Evolutionary conservation across 2,113 vertebrate genomes (phyloP).

Genomic region (Hippocampus guttulatus): DNA sequence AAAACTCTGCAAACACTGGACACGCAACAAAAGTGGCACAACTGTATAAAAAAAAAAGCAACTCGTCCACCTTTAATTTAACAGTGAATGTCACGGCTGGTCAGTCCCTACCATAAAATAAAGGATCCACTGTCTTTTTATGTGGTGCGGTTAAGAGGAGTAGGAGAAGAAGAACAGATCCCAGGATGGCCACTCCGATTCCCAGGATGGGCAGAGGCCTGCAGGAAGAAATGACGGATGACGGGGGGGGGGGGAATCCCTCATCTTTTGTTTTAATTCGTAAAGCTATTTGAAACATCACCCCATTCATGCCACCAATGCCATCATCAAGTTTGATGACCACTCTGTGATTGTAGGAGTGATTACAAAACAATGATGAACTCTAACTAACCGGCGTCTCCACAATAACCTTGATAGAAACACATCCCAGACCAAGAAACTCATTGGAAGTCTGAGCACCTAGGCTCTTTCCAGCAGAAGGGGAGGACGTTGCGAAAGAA

Average conservation of each 20-base stretch:
- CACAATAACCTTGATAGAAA: too few species aligned
- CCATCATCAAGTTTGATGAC: too few species aligned
- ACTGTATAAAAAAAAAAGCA: background rate
- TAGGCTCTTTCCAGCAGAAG: too few species aligned
- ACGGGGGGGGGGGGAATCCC: background rate
- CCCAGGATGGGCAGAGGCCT: conserved; percentile 70
- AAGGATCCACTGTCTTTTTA: conserved; percentile 71
- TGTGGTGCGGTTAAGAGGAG: conserved; percentile 50
- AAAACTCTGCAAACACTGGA: conserved; percentile 78
- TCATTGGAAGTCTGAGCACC: too few species aligned
- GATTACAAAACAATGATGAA: too few species aligned
- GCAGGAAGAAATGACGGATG: background rate
- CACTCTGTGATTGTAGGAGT: too few species aligned
- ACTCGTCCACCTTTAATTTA: too few species aligned
- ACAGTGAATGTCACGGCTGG: background rate
- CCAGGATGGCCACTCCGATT: conserved; percentile 61
- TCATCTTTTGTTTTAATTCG: background rate
- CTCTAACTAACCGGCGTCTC: too few species aligned
- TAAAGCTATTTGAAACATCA: too few species aligned
- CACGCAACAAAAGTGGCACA: background rate
- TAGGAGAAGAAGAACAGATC: conserved; percentile 61
- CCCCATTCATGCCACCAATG: too few species aligned
- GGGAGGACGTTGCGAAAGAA: background rate
- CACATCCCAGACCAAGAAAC: too few species aligned
- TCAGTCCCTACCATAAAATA: conserved; percentile 78